phyloP scores from a whole-genome alignment of 2,888 invertebrate species.

The Synanthedon vespiformis region DNA sequence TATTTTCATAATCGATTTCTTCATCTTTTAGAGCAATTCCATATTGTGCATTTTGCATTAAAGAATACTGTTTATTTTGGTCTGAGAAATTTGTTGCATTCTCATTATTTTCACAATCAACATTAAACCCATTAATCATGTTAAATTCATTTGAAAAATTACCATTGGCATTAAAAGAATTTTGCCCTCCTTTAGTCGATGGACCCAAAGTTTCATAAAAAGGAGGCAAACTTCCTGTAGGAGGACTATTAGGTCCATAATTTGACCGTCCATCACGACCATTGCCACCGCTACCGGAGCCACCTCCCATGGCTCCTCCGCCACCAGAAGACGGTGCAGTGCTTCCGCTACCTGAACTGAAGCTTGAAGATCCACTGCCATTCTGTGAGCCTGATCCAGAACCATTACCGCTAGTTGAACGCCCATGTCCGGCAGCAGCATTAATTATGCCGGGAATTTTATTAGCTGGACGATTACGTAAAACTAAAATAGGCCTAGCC shows the following conservation, averaged over 20 bases:
- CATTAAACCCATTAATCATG: constrained; percentile 77
- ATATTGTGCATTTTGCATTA: constrained; percentile 85
- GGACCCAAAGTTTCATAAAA: constrained; percentile 84
- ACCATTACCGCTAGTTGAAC: constrained; percentile 72
- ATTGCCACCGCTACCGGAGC: constrained; percentile 81
- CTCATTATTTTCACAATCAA: constrained; percentile 83
- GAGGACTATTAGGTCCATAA: constrained; percentile 89
- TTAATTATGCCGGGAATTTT: constrained; percentile 76
- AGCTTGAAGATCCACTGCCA: constrained; percentile 58
- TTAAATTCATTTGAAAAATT: constrained; percentile 77
- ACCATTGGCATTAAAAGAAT: constrained; percentile 77
- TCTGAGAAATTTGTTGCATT: constrained; percentile 58
- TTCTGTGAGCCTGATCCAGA: constrained; percentile 67
- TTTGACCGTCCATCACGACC: constrained; percentile 87
- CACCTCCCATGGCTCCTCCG: constrained; percentile 74
- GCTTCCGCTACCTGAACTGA: constrained; percentile 67
- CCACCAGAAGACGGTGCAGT: constrained; percentile 72
- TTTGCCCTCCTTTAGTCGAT: constrained; percentile 79
- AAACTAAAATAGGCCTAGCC: constrained; percentile 64
- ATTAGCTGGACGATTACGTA: constrained; percentile 66
- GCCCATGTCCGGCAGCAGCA: constrained; percentile 85
- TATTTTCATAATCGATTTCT: constrained; percentile 82
- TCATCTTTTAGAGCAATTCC: constrained; percentile 85
- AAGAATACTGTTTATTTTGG: constrained; percentile 80
- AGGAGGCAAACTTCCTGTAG: constrained; percentile 88